Base-by-base conservation (phyloP, 2,888 invertebrate genomes). In the Microctonus brassicae region DNA sequence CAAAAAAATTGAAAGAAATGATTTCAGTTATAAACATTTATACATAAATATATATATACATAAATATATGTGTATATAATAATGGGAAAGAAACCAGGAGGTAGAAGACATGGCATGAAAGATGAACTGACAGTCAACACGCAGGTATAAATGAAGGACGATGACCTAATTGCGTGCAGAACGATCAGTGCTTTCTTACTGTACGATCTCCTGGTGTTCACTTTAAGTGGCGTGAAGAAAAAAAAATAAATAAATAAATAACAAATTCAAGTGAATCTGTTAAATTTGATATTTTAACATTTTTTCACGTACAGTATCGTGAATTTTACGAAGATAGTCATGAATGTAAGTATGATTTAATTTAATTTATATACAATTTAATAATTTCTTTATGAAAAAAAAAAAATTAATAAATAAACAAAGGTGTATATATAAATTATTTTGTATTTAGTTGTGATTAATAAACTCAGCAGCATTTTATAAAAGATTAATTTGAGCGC, bases 121-220 rank as follows among this genome's bases (percentile, higher is more conserved):
- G 78, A 78, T 77, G 69, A 17, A 47, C 47, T 78, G 74, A 75
- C 75, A 77, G 75, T 75, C 70, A 74, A 65, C 75, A 81, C 78
- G 81, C 20, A 20, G 80, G 84, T 86, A 86, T 86, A 86, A 86
- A 86, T 86, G 83, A 83, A 86, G 86, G 84, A 84, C 85, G 86
- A 85, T 86, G 86, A 86, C 86, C 86, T 86, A 86, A 86, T 86
- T 86, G 86, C 78, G 82, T 80, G 79, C 85, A 86, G 86, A 86
- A 83, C 82, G 80, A 80, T 80, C 80, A 80, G 82, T 80, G 84
- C 84, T 83, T 84, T 83, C 81, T 82, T 76, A 71, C 73, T 77
- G 82, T 74, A 77, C 83, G 81, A 82, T 83, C 81, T 79, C 75
- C 47, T 77, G 71, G 73, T 73, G 73, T 65, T 61, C 63, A 39